Base-by-base conservation (phyloP, 1,140 invertebrate genomes). In the Piezodorus guildinii region DNA sequence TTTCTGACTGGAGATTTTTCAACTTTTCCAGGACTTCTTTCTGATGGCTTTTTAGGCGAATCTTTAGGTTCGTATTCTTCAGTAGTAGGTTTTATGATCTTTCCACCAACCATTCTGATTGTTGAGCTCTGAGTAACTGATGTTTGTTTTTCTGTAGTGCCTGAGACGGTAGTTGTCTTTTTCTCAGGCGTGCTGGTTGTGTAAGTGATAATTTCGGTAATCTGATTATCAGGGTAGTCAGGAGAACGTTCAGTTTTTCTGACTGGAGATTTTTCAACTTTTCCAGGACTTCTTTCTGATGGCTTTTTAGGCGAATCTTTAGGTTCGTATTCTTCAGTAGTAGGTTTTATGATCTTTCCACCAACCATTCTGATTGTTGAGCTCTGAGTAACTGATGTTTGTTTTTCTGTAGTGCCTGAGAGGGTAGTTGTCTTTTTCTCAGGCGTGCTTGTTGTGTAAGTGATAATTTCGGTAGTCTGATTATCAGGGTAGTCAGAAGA, bases 51-150 rank as follows among this genome's bases (percentile, higher is more conserved):
- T 6, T 9, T 19, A 21, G 3, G 3, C 14, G 49, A 25, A 21
- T 25, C 23, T 9, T 52, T 21, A 4, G 49, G 49, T 52, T 9
- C 49, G 15, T 6, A 25, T 8, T 49, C 61, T 1, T 43, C 19
- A n/a, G 17, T 17, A 27, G 51, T 56, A 4, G 61, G 60, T 54
- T 68, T 66, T 0, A 68, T 59, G 16, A 68, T 30, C 60, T 68
- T 68, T 34, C 65, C 65, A 12, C 65, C 67, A n/a, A 68, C 67
- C 65, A 68, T 66, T 14, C 60, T 62, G n/a, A 66, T 60, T 3
- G 58, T 51, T 9, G 60, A 12, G 12, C 61, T 51, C 16, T 54
- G 27, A 8, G 25, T 44, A 23, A 14, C 43, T 2, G 44, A 30
- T 2, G 64, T 43, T 45, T 44, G 14, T 34, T 39, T 44, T 45